Percentiles rank a stretch among this genome's conserved stretches.
These are phyloP conservation scores for Montipora cactus DNA, from an alignment of 64 coral and sea anemone genomes.

Conservation along the genomic window DNA sequence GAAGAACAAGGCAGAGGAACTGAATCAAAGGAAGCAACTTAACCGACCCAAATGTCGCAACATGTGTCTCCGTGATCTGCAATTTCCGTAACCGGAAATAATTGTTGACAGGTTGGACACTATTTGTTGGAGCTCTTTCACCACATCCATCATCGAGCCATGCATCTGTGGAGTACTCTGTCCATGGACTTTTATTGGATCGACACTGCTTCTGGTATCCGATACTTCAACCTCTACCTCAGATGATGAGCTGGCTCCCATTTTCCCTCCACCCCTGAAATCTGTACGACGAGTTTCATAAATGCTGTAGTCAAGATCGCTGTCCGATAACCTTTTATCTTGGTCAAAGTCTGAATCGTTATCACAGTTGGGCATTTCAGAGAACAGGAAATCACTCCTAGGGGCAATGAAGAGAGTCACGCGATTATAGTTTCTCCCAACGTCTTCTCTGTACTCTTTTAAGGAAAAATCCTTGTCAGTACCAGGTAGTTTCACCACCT, in stretches of 20 bases:
- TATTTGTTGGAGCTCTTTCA: neutral
- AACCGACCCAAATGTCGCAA: neutral
- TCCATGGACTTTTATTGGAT: neutral
- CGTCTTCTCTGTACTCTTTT: constrained; percentile 54
- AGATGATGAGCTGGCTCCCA: neutral
- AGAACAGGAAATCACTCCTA: constrained; percentile 54
- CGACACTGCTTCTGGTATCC: neutral
- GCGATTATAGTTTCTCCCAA: constrained; percentile 64
- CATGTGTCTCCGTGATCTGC: neutral
- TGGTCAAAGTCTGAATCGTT: constrained; percentile 36
- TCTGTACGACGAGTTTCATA: neutral
- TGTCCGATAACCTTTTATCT: neutral
- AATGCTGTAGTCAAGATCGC: neutral
- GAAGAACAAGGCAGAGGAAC: neutral
- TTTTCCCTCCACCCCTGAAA: neutral
- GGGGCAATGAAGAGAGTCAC: constrained; percentile 66
- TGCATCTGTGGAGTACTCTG: neutral
- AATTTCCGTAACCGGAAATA: neutral
- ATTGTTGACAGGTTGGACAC: neutral
- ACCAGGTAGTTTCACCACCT: neutral
- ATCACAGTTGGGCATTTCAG: constrained; percentile 31
- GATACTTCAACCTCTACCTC: neutral
- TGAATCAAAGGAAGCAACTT: neutral
- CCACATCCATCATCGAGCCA: neutral
- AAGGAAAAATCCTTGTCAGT: constrained; percentile 16